phyloP scores from a whole-genome alignment of 2,797 vertebrate genomes.

The Betta splendens region DNA sequence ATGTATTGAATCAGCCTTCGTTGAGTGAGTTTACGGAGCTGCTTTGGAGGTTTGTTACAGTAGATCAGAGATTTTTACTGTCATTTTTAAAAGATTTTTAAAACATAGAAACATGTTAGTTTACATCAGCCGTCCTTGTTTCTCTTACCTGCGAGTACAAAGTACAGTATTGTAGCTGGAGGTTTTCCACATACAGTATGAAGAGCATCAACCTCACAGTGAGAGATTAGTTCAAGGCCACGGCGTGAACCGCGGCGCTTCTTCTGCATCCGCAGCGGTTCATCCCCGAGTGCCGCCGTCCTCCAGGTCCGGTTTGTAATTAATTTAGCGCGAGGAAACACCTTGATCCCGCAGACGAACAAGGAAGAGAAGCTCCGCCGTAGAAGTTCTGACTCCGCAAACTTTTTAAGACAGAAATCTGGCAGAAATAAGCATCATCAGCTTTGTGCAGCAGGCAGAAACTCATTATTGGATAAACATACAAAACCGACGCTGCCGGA shows the following conservation, averaged over 20 bases:
- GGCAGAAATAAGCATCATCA: slow-evolving; percentile 26
- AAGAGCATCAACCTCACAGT: slow-evolving; percentile 5
- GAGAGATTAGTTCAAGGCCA: too few relatives aligned
- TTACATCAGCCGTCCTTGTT: too few relatives aligned
- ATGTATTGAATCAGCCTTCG: too few relatives aligned
- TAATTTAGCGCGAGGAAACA: background rate
- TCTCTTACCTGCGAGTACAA: too few relatives aligned
- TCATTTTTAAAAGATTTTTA: too few relatives aligned
- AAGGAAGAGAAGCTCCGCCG: slow-evolving; percentile 9
- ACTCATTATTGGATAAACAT: slow-evolving; percentile 18
- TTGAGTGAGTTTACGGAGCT: too few relatives aligned
- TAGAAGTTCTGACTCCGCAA: slow-evolving; percentile 30
- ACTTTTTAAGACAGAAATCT: slow-evolving; percentile 34
- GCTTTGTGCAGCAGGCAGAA: slow-evolving; percentile 28
- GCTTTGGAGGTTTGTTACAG: too few relatives aligned
- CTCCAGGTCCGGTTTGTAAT: slow-evolving; percentile 24
- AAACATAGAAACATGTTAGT: too few relatives aligned
- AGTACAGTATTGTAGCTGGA: too few relatives aligned
- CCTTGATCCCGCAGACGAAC: slow-evolving; percentile 14
- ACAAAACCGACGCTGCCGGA: slow-evolving; percentile 24
- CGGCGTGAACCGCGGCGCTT: background rate
- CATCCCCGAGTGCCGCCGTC: background rate
- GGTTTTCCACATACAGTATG: too few relatives aligned
- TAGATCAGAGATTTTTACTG: too few relatives aligned
- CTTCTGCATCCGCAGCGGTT: background rate